Conservation (phyloP, 2,113 vertebrate genomes). For the Callipepla californica region DNA sequence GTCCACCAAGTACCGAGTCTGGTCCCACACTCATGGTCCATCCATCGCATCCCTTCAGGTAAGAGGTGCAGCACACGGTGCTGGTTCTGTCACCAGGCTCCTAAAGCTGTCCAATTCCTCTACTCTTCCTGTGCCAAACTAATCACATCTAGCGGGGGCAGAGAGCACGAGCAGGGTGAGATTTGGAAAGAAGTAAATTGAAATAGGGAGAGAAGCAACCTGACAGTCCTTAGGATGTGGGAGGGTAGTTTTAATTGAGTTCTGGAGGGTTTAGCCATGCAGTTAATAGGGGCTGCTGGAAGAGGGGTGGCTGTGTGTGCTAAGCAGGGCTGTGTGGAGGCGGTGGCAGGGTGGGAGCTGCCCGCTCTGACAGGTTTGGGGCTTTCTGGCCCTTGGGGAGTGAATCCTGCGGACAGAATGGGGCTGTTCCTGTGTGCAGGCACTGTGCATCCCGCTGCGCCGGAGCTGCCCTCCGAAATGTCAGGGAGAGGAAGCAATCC, state of each 20-base stretch:
- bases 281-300: slow-evolving; percentile 39
- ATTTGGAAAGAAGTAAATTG: slow-evolving; percentile 44
- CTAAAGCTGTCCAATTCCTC: background rate
- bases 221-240: slow-evolving; percentile 28
- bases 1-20: background rate
- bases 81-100: background rate
- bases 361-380: background rate
- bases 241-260: slow-evolving; percentile 67
- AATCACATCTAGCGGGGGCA: background rate
- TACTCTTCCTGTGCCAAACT: background rate
- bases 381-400: slow-evolving; percentile 1
- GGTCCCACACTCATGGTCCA: background rate
- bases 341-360: background rate
- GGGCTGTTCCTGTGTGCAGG: background rate
- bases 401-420: background rate
- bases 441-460: background rate
- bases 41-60: background rate
- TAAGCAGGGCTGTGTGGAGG: background rate
- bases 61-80: accelerated
- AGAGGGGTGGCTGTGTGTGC: slow-evolving; percentile 29
- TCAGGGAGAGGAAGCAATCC: slow-evolving; percentile 68
- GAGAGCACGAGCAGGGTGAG: background rate
- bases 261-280: slow-evolving; percentile 28
- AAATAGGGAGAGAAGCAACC: slow-evolving; percentile 25
- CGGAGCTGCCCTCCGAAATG: slow-evolving; percentile 32